Conservation (phyloP, 2,113 vertebrate genomes). For the Shinisaurus crocodilurus region DNA sequence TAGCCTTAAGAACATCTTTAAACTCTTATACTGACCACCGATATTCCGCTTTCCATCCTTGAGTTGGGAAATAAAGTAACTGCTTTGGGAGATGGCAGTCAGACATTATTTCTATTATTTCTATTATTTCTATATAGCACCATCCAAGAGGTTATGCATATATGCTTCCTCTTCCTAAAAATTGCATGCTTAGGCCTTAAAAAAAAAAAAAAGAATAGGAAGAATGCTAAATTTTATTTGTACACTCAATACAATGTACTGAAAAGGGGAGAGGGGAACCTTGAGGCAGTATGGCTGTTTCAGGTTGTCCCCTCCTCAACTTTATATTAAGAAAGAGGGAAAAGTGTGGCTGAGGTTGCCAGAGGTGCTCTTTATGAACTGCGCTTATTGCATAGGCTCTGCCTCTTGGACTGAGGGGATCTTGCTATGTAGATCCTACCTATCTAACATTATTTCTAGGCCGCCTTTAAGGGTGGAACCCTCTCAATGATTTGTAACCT, state of each 20-base stretch:
- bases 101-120: no score
- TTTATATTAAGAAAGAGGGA: background rate
- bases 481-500: background rate
- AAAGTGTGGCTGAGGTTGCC: background rate
- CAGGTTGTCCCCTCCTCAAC: background rate
- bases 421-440: background rate
- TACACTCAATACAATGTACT: background rate
- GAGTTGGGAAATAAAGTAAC: no score
- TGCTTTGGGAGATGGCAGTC: no score
- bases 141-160: background rate
- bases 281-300: background rate
- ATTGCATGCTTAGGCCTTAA: background rate
- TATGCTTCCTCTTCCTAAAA: background rate
- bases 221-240: background rate
- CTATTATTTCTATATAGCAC: no score
- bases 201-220: background rate
- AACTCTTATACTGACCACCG: no score
- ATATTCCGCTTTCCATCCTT: no score
- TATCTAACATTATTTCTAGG: no score
- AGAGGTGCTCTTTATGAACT: background rate
- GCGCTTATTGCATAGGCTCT: background rate
- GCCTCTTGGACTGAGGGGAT: background rate
- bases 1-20: no score
- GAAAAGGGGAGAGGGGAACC: background rate
- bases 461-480: no score